A percentile compares a stretch with the other conserved stretches of the same genome.
These are phyloP conservation scores for Amiota communis DNA, from an alignment of 2,888 invertebrate species.

Conservation along the genomic window DNA sequence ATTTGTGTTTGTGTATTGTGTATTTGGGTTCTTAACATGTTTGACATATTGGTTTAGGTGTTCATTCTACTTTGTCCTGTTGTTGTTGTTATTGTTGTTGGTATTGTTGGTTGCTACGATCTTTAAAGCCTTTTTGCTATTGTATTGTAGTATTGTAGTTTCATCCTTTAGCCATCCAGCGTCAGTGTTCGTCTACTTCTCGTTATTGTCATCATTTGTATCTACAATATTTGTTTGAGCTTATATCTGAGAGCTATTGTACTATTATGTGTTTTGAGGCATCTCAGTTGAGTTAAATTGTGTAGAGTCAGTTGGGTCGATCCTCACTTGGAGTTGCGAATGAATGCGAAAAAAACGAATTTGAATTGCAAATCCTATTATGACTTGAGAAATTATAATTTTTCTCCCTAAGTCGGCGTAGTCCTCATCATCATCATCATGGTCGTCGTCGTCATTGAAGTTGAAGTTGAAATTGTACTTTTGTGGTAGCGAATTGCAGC, in stretches of 20 bases:
- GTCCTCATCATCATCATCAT: too few relatives aligned
- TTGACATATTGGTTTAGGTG: conserved; percentile 64
- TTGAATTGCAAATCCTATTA: conserved; percentile 69
- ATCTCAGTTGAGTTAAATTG: too few relatives aligned
- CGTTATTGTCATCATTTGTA: conserved; percentile 63
- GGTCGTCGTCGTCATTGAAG: conserved; percentile 35
- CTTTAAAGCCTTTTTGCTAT: conserved; percentile 13
- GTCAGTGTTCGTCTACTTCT: conserved; percentile 33
- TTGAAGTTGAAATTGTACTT: background rate
- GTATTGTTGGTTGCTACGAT: background rate
- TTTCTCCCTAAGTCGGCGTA: conserved; percentile 53
- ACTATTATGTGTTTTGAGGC: too few relatives aligned
- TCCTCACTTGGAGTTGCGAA: conserved; percentile 51
- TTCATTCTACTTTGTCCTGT: conserved; percentile 24
- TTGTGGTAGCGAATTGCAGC: conserved; percentile 3
- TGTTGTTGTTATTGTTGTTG: conserved; percentile 14
- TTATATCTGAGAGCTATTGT: conserved; percentile 24
- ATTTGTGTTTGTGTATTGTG: conserved; percentile 37
- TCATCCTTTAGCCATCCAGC: background rate
- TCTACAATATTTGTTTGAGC: conserved; percentile 54
- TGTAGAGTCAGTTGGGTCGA: background rate
- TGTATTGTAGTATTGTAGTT: conserved; percentile 27
- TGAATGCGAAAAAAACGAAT: conserved; percentile 46
- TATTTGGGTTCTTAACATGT: conserved; percentile 57
- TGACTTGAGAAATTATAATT: conserved; percentile 68